Conservation (phyloP, 2,888 invertebrate genomes). For the Eulithis testata region DNA sequence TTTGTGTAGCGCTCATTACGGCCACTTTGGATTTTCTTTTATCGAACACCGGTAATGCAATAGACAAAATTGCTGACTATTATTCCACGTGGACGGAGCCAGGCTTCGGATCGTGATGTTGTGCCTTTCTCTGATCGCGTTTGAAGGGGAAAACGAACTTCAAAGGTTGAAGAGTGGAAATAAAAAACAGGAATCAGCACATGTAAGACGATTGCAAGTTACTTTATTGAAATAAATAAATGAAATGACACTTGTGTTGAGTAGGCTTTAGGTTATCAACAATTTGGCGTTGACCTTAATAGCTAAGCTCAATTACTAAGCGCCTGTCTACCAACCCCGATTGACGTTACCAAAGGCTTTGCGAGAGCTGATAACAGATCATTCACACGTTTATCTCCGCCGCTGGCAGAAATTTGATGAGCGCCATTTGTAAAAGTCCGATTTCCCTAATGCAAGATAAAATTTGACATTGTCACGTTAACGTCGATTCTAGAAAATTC, state of each 20-base stretch:
- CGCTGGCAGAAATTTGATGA: conserved; percentile 57
- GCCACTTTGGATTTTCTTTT: conserved; percentile 62
- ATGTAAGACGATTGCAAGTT: too few species aligned
- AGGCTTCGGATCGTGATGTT: conserved; percentile 17
- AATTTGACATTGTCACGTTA: conserved; percentile 59
- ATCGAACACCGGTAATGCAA: conserved; percentile 49
- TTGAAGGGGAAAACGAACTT: conserved; percentile 3
- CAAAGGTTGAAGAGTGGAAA: not conserved
- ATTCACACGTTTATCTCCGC: conserved; percentile 48
- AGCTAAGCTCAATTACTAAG: not conserved
- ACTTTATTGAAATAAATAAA: too few species aligned
- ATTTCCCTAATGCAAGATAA: conserved; percentile 64
- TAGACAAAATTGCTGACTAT: conserved; percentile 44
- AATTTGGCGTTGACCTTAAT: too few species aligned
- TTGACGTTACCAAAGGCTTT: conserved; percentile 3
- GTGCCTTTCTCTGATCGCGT: conserved; percentile 17
- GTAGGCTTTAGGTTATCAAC: too few species aligned
- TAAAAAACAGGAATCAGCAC: not conserved
- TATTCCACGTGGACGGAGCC: conserved; percentile 36
- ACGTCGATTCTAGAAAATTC: conserved; percentile 63
- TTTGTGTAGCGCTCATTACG: conserved; percentile 67
- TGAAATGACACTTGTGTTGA: too few species aligned
- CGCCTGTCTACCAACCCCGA: not conserved
- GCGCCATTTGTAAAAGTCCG: conserved; percentile 52
- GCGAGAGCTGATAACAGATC: conserved; percentile 51